Evolutionary conservation across 2,888 invertebrate species (phyloP).

Genomic region (Adelognathus sp.): DNA sequence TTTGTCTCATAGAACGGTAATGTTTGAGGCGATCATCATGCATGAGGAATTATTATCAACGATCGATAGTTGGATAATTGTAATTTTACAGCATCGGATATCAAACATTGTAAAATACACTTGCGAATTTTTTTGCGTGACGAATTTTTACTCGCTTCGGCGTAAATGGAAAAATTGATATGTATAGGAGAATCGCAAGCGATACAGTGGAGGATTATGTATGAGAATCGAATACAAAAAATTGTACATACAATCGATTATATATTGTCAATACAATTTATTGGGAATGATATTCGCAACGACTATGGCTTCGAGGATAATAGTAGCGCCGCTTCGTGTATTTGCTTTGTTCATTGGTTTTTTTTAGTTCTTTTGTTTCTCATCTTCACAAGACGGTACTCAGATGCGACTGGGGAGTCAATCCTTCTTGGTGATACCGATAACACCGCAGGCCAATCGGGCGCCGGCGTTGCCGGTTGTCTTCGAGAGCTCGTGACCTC

Average conservation of each 20-base stretch:
- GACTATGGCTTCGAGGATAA: slow-evolving; percentile 47
- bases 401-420: slow-evolving; percentile 64
- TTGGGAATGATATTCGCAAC: slow-evolving; percentile 62
- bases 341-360: slow-evolving; percentile 30
- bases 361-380: slow-evolving; percentile 22
- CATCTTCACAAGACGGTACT: slow-evolving; percentile 33
- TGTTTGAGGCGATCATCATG: too few species aligned
- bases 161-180: slow-evolving; percentile 4
- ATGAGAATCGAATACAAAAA: slow-evolving; percentile 3
- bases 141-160: not conserved
- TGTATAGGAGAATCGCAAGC: not conserved
- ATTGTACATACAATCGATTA: slow-evolving; percentile 53
- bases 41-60: too few species aligned
- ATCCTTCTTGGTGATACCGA: slow-evolving; percentile 86
- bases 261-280: slow-evolving; percentile 62
- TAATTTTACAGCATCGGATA: not conserved
- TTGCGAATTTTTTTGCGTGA: not conserved
- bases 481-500: slow-evolving; percentile 95
- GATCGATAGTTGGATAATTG: not conserved
- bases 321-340: slow-evolving; percentile 45
- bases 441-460: slow-evolving; percentile 94
- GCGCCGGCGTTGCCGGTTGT: slow-evolving; percentile 97
- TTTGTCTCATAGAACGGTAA: too few species aligned
- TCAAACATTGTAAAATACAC: slow-evolving; percentile 29
- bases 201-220: not conserved